Evolutionary conservation across 2,113 vertebrate genomes (phyloP), one percentile per base, ranked within the genome.

Genomic region (Apistogramma diplotaenia): DNA sequence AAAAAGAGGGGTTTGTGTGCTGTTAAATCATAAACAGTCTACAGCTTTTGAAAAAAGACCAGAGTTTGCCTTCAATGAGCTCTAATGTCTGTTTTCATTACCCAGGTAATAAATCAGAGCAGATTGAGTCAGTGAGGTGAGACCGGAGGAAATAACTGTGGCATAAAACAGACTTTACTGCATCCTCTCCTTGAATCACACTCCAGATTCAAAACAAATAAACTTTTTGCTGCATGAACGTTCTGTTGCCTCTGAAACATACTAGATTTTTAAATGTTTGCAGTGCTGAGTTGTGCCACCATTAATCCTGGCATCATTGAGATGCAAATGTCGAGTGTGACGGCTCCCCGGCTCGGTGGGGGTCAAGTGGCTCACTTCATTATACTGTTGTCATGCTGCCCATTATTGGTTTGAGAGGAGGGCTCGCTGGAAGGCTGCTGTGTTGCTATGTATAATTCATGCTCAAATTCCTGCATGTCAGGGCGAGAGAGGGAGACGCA

Each of bases 301-400:
- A 89, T 94, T 91, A 90, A 93, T 92, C 89, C 85, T 90, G 77
- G 78, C 85, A 91, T 94, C 90, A 95, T 95, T 95, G 91, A 95
- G 88, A 95, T 95, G 95, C 95, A 94, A 95, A 95, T 95, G 84
- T 53, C 43, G 82, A 85, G 86, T 93, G 91, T 89, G 93, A 92
- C 76, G 85, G 90, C 83, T 89, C 92, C 89, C 90, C 60, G 55
- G 90, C 85, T 77, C 29, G 74, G 90, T 51, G 89, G 94, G 94
- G 94, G 94, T 95, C 93, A 94, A 95, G 94, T 95, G 93, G 90
- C 92, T 93, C 91, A 85, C 90, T 93, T 94, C 92, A 95, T 96
- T 95, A 95, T 96, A 76, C 91, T 90, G 89, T 93, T 95, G 94
- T 95, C 94, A 95, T 92, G 85, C 92, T 89, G 89, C 84, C 92